These are phyloP conservation scores for cattle (Bos taurus) DNA, from an alignment of 2,113 vertebrate genomes.

Conservation along the genomic window DNA sequence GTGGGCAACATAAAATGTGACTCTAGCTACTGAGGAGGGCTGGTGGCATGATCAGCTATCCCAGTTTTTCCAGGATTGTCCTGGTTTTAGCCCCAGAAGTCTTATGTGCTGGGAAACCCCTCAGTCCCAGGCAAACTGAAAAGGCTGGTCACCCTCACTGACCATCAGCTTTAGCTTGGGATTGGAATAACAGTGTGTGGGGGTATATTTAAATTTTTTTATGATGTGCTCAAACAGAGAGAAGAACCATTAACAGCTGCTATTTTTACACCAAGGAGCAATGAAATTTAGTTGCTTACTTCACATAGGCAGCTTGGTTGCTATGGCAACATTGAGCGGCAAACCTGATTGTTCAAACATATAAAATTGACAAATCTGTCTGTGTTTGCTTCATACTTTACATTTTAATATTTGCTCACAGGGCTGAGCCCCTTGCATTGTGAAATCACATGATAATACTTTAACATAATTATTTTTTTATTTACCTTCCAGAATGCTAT, in stretches of 20 bases:
- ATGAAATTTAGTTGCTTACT: slow-evolving; percentile 63
- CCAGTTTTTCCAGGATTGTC: background rate
- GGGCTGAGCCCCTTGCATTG: background rate
- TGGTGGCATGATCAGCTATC: background rate
- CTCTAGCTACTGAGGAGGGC: background rate
- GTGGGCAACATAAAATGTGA: background rate
- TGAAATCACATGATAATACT: slow-evolving; percentile 9
- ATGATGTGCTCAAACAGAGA: background rate
- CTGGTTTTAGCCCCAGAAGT: background rate
- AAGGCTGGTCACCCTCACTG: background rate
- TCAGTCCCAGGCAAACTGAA: background rate
- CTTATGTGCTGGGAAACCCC: background rate
- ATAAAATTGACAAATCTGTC: slow-evolving; percentile 58
- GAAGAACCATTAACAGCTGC: slow-evolving; percentile 37
- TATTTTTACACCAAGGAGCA: slow-evolving; percentile 58
- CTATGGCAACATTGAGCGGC: slow-evolving; percentile 43
- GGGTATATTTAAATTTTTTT: background rate
- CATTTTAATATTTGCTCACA: background rate
- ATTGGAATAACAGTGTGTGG: background rate
- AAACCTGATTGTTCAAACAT: slow-evolving; percentile 65
- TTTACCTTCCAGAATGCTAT: slow-evolving; percentile 40
- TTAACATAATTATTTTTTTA: slow-evolving; percentile 17
- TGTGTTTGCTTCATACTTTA: background rate
- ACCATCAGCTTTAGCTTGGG: background rate
- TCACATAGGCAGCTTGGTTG: slow-evolving; percentile 52